Percentiles rank a stretch among this genome's conserved stretches.
These are phyloP conservation scores for Colletes latitarsis DNA, from an alignment of 1,140 invertebrate species.

Conservation along the genomic window DNA sequence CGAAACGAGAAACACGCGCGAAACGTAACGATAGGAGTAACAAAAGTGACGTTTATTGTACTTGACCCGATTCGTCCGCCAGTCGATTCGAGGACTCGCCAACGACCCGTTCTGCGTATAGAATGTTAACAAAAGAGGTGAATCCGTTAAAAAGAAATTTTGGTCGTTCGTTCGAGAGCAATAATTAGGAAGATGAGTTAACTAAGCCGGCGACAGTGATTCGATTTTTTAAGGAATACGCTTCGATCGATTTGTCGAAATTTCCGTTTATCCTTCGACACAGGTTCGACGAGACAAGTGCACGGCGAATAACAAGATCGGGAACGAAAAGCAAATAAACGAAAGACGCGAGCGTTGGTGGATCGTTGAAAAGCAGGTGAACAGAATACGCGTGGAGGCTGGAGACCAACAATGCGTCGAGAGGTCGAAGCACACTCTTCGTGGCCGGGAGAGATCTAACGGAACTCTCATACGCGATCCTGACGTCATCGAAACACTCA, in stretches of 20 bases:
- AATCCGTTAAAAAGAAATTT: background rate
- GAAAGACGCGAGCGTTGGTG: constrained; percentile 30
- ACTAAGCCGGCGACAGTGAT: too few species aligned
- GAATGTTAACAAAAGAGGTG: background rate
- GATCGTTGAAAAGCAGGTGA: constrained; percentile 47
- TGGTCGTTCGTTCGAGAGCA: background rate
- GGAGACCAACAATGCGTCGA: background rate
- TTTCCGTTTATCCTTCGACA: too few species aligned
- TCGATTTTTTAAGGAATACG: too few species aligned
- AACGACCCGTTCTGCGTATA: background rate
- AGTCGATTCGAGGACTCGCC: constrained; percentile 9
- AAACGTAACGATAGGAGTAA: constrained; percentile 31
- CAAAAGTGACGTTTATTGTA: constrained; percentile 36
- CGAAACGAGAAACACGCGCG: constrained; percentile 7
- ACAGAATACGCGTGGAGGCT: too few species aligned
- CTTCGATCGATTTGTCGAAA: too few species aligned
- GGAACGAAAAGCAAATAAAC: background rate
- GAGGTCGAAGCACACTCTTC: background rate
- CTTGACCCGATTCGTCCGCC: constrained; percentile 35
- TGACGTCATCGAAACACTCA: constrained; percentile 53
- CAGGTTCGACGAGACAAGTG: background rate
- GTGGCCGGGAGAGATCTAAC: constrained; percentile 47
- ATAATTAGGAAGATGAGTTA: too few species aligned
- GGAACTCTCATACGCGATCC: constrained; percentile 56
- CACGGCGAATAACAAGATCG: too few species aligned